A percentile compares a stretch with the other conserved stretches of the same genome.
Conservation (phyloP, 1,140 invertebrate genomes). For the Elymnias hypermnestra region DNA sequence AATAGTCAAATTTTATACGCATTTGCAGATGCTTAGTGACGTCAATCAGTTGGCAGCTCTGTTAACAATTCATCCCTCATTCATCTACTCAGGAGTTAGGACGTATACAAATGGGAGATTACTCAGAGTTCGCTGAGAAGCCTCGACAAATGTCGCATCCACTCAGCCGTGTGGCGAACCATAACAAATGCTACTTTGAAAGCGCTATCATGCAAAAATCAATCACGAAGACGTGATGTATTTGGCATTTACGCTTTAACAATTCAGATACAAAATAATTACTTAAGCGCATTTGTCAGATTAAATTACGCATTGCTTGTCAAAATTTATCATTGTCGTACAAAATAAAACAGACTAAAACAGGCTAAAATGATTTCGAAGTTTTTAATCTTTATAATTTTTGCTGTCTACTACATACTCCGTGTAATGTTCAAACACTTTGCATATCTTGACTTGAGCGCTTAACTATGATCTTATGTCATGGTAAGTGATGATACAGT, state of each 20-base stretch:
- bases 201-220: conserved; percentile 4
- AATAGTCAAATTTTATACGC: too few species aligned
- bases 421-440: too few species aligned
- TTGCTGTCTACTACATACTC: too few species aligned
- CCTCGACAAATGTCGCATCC: conserved; percentile 10
- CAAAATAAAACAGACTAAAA: background rate
- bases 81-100: too few species aligned
- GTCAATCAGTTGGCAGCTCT: conserved; percentile 9
- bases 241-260: background rate
- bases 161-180: conserved; percentile 4
- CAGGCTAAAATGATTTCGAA: background rate
- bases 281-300: background rate
- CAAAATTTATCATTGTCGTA: background rate
- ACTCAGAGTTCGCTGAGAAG: conserved; percentile 7
- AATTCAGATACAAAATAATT: conserved; percentile 1
- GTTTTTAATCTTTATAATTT: too few species aligned
- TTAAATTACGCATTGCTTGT: conserved; percentile 2
- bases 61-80: conserved; percentile 11
- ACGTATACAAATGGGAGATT: conserved; percentile 14
- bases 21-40: conserved; percentile 1
- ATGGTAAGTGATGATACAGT: too few species aligned
- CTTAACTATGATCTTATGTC: too few species aligned
- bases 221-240: conserved; percentile 3
- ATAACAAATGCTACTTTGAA: conserved; percentile 5
- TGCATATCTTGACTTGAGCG: too few species aligned